phyloP scores from a whole-genome alignment of 2,888 invertebrate genomes.

The Hypsopygia costalis region DNA sequence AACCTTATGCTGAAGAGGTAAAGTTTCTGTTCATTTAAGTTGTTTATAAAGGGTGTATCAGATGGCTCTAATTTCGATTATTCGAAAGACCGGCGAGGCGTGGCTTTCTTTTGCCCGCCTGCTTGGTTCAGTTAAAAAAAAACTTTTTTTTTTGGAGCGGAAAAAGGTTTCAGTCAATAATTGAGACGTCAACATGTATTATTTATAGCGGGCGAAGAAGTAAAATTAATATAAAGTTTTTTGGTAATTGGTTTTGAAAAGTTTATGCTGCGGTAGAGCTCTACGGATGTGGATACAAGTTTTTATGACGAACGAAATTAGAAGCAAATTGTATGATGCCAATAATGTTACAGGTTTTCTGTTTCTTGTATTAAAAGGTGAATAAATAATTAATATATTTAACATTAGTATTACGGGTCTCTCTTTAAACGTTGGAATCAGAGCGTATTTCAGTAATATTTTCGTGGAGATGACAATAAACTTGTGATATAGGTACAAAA shows the following conservation, averaged over 20 bases:
- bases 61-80: constrained; percentile 38
- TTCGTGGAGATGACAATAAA: too few relatives aligned
- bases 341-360: too few relatives aligned
- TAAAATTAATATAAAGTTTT: constrained; percentile 67
- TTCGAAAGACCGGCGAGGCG: constrained; percentile 45
- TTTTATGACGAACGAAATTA: constrained; percentile 36
- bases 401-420: too few relatives aligned
- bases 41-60: constrained; percentile 39
- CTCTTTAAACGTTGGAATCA: too few relatives aligned
- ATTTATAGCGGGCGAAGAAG: constrained; percentile 59
- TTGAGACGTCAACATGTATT: constrained; percentile 72
- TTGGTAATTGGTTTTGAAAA: constrained; percentile 71
- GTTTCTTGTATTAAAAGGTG: too few relatives aligned
- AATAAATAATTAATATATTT: too few relatives aligned
- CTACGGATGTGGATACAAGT: constrained; percentile 46
- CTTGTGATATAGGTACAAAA: too few relatives aligned
- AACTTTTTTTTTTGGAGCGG: constrained; percentile 32
- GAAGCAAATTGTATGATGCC: too few relatives aligned
- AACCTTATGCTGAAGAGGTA: constrained; percentile 27
- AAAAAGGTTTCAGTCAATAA: constrained; percentile 66
- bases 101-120: constrained; percentile 48
- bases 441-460: too few relatives aligned
- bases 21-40: constrained; percentile 29
- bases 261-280: constrained; percentile 50
- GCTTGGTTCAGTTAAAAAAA: constrained; percentile 38